phyloP scores from a whole-genome alignment of 2,797 vertebrate species.

The Aldrovandia affinis region DNA sequence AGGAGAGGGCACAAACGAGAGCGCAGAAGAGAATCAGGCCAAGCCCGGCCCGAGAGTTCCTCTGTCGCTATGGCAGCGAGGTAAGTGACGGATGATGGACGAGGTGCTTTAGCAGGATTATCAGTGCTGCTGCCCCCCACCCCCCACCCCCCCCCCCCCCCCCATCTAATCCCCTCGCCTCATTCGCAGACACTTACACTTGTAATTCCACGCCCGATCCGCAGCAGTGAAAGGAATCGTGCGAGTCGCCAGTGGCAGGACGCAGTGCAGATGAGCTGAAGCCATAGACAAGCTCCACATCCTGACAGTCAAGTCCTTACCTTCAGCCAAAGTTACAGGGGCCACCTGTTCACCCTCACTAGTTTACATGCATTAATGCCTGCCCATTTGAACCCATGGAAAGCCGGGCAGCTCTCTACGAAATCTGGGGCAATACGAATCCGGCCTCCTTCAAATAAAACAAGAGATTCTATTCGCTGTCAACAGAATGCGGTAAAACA shows the following conservation, averaged over 20 bases:
- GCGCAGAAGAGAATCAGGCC: not conserved
- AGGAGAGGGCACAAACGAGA: not conserved
- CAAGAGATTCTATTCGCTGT: not conserved
- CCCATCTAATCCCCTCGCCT: constrained; percentile 68
- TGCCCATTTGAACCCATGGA: not conserved
- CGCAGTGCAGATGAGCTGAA: constrained; percentile 62
- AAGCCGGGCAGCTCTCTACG: not conserved
- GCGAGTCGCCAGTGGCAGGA: constrained; percentile 65
- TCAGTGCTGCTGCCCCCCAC: not conserved
- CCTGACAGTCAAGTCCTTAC: constrained; percentile 36
- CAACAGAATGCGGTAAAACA: not conserved
- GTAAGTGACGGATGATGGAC: constrained; percentile 37
- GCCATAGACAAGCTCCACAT: constrained; percentile 65
- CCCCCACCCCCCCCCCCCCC: constrained; percentile 32
- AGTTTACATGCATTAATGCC: not conserved
- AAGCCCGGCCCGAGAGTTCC: not conserved
- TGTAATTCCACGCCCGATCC: constrained; percentile 75
- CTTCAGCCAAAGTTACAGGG: not conserved
- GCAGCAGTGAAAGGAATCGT: constrained; percentile 66
- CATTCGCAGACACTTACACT: constrained; percentile 74
- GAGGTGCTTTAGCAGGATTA: constrained; percentile 42
- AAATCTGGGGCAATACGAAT: not conserved
- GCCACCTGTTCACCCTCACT: too few relatives aligned
- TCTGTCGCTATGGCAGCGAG: not conserved
- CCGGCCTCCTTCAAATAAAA: not conserved